A percentile compares a stretch with the other conserved stretches of the same genome.
Evolutionary conservation across 2,797 vertebrate species (phyloP).

Genomic region (Muraenolepis orangiensis): DNA sequence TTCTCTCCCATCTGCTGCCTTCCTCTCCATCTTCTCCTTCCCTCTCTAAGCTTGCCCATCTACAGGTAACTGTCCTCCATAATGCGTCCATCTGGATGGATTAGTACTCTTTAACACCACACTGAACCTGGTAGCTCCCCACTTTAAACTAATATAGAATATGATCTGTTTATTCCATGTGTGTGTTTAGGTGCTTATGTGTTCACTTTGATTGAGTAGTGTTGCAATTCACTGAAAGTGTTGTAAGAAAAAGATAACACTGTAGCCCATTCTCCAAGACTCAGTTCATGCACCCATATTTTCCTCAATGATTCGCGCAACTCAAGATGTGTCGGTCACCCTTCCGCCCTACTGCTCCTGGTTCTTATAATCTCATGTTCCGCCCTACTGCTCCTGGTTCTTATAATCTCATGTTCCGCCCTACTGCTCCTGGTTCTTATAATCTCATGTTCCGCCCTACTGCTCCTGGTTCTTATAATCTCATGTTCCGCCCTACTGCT

Average conservation of each 20-base stretch:
- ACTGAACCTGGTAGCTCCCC: not conserved
- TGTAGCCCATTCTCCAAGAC: not conserved
- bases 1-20: not conserved
- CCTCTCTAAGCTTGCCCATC: not conserved
- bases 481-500: slow-evolving; percentile 6
- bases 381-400: slow-evolving; percentile 32
- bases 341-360: not conserved
- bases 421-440: not conserved
- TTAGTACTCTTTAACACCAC: not conserved
- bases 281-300: not conserved
- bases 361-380: too few species aligned
- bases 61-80: not conserved
- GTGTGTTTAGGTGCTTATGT: not conserved
- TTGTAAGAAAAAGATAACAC: not conserved
- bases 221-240: not conserved
- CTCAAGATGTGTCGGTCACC: not conserved
- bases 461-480: slow-evolving; percentile 32
- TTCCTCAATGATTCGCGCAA: not conserved
- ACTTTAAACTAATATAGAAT: not conserved
- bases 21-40: not conserved
- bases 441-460: not conserved
- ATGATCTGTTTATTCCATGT: not conserved
- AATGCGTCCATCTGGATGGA: not conserved
- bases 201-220: not conserved
- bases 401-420: slow-evolving; percentile 30